Base-by-base conservation (phyloP, 2,797 vertebrate species). In the Geotrypetes seraphini region DNA sequence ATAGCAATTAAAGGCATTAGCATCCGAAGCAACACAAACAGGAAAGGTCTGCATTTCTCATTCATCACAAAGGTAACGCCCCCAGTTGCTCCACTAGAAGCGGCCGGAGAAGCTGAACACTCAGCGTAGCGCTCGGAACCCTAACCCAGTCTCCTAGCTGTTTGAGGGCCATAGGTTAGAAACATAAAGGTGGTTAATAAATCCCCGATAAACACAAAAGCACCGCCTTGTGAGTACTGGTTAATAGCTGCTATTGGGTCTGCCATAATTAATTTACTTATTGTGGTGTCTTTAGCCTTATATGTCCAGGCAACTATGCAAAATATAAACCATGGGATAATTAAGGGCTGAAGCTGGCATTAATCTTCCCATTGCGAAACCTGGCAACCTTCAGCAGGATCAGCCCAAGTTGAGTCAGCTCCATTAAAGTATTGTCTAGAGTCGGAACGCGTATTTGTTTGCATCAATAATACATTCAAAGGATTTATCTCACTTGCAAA, bases 401-500 rank as follows among this genome's bases (percentile, higher is more conserved):
- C 79, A 69, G 63, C 60, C 65, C 63, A 71, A 71, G 75, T 74
- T 43, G 60, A 85, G 74, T 63, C 75, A 65, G 78, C 75, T 79
- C 77, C 81, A 83, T 86, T 83, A 83, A n/a, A 78, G 61, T 78
- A 73, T 83, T 77, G 71, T 83, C 86, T 84, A 54, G 67, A 73
- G 86, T 69, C 77, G 66, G 57, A 78, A 52, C 69, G 75, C 76
- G 81, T 69, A 71, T 84, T 83, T 81, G 78, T 82, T 78, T 81
- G 80, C 78, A 81, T 86, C 81, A 78, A 79, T 75, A 83, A 84
- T 80, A 80, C 73, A 81, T 74, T 85, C 81, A 75, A 72, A 80
- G 70, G 76, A 70, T 79, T 85, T 82, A 86, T 84, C 82, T 86
- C 76, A 85, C 82, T 85, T 85, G 84, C 84, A 85, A 84, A 85